Conservation (phyloP, 1,140 invertebrate genomes). For the Daktulosphaira vitifoliae region DNA sequence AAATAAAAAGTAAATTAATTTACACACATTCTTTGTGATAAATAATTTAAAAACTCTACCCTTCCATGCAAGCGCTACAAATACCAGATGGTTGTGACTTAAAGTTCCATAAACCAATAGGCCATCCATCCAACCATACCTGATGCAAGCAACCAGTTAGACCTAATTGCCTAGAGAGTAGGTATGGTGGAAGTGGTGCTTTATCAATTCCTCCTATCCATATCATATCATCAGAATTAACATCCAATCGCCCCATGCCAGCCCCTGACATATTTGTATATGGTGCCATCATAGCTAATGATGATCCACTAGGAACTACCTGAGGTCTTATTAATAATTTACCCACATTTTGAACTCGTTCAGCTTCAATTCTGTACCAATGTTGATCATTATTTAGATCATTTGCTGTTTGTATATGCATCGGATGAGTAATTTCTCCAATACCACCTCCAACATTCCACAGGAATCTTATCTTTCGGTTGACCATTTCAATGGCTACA, state of each 20-base stretch:
- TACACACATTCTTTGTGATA: background rate
- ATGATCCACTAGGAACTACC: conserved; percentile 40
- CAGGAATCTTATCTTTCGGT: conserved; percentile 61
- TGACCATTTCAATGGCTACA: conserved; percentile 66
- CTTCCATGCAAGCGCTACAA: conserved; percentile 67
- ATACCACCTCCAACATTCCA: conserved; percentile 70
- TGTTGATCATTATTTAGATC: conserved; percentile 53
- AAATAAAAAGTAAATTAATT: conserved; percentile 35
- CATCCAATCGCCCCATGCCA: conserved; percentile 49
- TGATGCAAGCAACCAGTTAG: conserved; percentile 70
- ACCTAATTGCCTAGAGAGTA: conserved; percentile 43
- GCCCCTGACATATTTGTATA: conserved; percentile 45
- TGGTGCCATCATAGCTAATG: conserved; percentile 41
- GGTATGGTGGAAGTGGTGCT: conserved; percentile 38
- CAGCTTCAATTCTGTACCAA: conserved; percentile 65
- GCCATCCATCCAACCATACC: conserved; percentile 63
- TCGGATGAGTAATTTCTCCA: conserved; percentile 54
- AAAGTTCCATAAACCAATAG: conserved; percentile 85
- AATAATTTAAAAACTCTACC: conserved; percentile 46
- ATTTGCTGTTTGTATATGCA: conserved; percentile 44
- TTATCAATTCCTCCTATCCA: conserved; percentile 52
- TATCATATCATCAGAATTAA: conserved; percentile 47
- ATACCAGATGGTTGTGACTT: conserved; percentile 52
- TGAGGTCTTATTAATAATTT: conserved; percentile 49
- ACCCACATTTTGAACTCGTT: conserved; percentile 52